Percentiles rank a stretch among this genome's conserved stretches.
These are phyloP conservation scores for Encarsia formosa DNA, from an alignment of 2,888 invertebrate species.

Conservation along the genomic window DNA sequence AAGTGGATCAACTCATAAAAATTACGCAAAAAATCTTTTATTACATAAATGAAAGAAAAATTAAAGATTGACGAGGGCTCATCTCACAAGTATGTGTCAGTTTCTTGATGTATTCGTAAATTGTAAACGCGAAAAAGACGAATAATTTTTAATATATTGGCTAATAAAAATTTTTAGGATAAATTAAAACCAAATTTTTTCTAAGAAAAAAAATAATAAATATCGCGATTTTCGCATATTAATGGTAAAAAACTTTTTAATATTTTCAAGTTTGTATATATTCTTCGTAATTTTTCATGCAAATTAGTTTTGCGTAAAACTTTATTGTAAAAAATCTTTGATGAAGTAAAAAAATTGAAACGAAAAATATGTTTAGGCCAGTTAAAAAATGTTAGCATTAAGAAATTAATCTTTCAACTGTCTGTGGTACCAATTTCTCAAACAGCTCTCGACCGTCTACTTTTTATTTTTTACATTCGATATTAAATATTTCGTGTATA, in stretches of 20 bases:
- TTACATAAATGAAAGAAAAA: slow-evolving; percentile 28
- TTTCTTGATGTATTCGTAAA: slow-evolving; percentile 27
- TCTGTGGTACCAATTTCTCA: slow-evolving; percentile 22
- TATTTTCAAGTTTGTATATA: slow-evolving; percentile 26
- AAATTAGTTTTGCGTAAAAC: slow-evolving; percentile 13
- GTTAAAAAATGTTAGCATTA: slow-evolving; percentile 13
- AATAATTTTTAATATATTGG: slow-evolving; percentile 20
- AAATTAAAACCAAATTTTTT: too few species aligned
- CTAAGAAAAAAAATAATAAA: too few species aligned
- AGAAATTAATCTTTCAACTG: slow-evolving; percentile 1
- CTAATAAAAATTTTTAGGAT: too few species aligned
- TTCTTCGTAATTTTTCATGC: slow-evolving; percentile 20
- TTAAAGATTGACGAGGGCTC: slow-evolving; percentile 35
- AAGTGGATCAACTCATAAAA: slow-evolving; percentile 22
- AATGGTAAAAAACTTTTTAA: slow-evolving; percentile 10
- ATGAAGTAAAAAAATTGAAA: slow-evolving; percentile 4
- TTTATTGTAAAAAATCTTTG: slow-evolving; percentile 11
- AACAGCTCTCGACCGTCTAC: slow-evolving; percentile 11
- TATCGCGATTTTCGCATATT: slow-evolving; percentile 15
- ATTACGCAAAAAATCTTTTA: slow-evolving; percentile 25
- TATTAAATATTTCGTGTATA: slow-evolving; percentile 20
- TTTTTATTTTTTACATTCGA: slow-evolving; percentile 12
- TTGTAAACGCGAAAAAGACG: slow-evolving; percentile 9
- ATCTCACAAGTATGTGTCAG: slow-evolving; percentile 37
- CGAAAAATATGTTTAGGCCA: too few species aligned